phyloP scores from a whole-genome alignment of 2,113 vertebrate genomes.

The Chaenocephalus aceratus region DNA sequence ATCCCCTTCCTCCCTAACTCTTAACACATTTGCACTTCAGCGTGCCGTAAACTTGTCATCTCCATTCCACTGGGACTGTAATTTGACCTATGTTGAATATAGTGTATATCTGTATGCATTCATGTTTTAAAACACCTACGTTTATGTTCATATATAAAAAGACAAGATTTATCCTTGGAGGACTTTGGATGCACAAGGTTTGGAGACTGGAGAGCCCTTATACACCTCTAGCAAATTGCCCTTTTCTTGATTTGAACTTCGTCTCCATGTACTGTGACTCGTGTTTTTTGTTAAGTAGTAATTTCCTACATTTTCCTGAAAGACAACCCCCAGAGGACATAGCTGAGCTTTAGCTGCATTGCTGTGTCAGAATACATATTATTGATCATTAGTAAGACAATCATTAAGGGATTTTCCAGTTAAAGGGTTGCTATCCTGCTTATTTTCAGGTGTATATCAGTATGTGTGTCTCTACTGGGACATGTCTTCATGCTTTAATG shows the following conservation, averaged over 20 bases:
- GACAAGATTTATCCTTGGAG: constrained; percentile 1
- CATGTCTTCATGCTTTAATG: no score
- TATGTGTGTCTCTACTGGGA: no score
- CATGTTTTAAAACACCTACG: constrained; percentile 28
- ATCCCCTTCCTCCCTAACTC: constrained; percentile 12
- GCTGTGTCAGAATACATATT: constrained; percentile 2
- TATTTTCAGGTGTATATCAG: no score
- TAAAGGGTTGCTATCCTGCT: no score
- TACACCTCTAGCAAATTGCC: neutral
- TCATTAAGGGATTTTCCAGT: no score
- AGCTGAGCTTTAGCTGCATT: neutral
- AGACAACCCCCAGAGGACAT: constrained; percentile 14
- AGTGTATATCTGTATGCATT: constrained; percentile 2
- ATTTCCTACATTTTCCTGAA: constrained; percentile 26
- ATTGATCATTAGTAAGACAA: no score
- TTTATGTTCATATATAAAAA: constrained; percentile 23
- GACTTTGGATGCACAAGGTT: neutral
- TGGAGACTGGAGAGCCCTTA: neutral
- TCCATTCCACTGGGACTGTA: constrained; percentile 30
- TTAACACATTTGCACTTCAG: constrained; percentile 63
- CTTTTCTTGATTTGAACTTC: constrained; percentile 1
- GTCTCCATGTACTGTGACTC: neutral
- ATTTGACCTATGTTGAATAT: constrained; percentile 31
- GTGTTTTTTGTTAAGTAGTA: neutral
- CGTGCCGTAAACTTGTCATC: constrained; percentile 70